Base-by-base conservation (phyloP, 2,797 vertebrate genomes). In the Tiaroga cobitis region DNA sequence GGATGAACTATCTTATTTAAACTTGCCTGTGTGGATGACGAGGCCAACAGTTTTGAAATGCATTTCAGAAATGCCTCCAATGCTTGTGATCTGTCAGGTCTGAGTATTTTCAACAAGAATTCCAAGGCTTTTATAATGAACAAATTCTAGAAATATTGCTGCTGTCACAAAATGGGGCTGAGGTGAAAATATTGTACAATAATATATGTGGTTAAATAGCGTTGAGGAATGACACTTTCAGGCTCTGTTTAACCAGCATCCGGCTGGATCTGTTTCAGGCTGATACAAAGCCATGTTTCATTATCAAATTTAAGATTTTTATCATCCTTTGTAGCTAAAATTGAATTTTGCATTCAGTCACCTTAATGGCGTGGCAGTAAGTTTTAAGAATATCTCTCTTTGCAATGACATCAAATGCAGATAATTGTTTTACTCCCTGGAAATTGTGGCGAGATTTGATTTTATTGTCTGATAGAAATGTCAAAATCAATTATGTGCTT, bases 381-480 rank as follows among this genome's bases (percentile, higher is more conserved):
- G 37, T 34, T 74, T 54, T 34, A 51, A 34, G 5, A 34, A 9
- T 37, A n/a, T 34, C 4, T 56, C 11, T 37, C 19, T 37, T 56
- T 56, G 49, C 21, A 76, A 5, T 56, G 13, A n/a, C 49, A 24
- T 56, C 37, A 8, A 76, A 75, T 29, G 7, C 19, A 13, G 19
- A 75, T 34, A 15, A 56, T 37, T 76, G 49, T 4, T 37, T 74
- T 56, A 24, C 74, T 37, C 3, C 8, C 21, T 37, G 49, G 49
- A 56, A 76, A 24, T 76, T 76, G 73, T 76, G 49, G 49, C 1
- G 10, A 56, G 51, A 76, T 76, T 76, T 37, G 29, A 76, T 75
- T 54, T 54, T 15, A 13, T 49, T 15, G 49, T 75, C 49, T 76
- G 29, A 54, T 75, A 34, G 29, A 76, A 76, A 75, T 75, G 29